Percentiles rank a stretch among this genome's conserved stretches.
phyloP scores from a whole-genome alignment of 2,113 vertebrate species.

The Leptocoma aspasia region DNA sequence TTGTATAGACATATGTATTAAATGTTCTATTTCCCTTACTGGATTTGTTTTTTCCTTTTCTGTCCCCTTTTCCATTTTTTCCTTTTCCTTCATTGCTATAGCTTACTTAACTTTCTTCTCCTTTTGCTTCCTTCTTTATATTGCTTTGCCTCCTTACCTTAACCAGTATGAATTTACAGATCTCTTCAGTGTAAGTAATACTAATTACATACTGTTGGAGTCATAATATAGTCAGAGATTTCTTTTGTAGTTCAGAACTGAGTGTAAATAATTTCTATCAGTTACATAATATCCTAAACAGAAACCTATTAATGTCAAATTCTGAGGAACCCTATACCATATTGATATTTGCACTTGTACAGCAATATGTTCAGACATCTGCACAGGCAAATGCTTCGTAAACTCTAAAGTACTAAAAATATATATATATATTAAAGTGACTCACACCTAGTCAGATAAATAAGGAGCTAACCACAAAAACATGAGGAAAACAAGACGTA shows the following conservation, averaged over 20 bases:
- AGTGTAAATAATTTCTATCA: not conserved
- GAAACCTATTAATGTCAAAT: not conserved
- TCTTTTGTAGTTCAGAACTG: not conserved
- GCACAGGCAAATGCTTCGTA: constrained; percentile 24
- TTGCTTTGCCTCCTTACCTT: not conserved
- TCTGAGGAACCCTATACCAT: not conserved
- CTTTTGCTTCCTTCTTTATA: not conserved
- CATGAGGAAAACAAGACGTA: not conserved
- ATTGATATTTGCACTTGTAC: not conserved
- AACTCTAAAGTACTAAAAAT: not conserved
- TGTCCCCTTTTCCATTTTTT: not conserved
- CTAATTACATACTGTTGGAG: not conserved
- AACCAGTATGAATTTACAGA: not conserved
- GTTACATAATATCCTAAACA: not conserved
- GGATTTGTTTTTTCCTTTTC: not conserved
- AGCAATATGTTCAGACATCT: constrained; percentile 54
- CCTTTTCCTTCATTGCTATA: not conserved
- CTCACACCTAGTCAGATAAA: constrained; percentile 9
- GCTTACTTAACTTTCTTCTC: not conserved
- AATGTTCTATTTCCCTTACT: not conserved
- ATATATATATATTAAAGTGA: not conserved
- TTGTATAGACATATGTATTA: not conserved
- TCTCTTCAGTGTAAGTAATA: not conserved
- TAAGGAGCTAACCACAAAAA: not conserved
- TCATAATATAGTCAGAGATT: not conserved